A percentile compares a stretch with the other conserved stretches of the same genome.
These are phyloP conservation scores for Chaenogobius annularis DNA, from an alignment of 2,113 vertebrate genomes.

Conservation along the genomic window DNA sequence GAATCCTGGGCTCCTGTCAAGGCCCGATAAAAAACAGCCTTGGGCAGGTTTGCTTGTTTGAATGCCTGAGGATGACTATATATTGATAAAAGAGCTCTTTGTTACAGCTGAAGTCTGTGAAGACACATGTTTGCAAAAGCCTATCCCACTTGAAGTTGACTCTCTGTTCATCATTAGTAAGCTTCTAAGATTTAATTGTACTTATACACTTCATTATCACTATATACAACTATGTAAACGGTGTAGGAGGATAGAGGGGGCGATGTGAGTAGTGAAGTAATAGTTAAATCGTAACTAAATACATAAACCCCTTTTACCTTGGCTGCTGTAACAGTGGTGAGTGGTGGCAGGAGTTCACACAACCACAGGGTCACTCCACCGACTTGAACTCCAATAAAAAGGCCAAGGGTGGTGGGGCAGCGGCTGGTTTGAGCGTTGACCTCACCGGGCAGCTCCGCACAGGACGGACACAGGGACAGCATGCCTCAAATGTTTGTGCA, in stretches of 20 bases:
- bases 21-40: slow-evolving; percentile 67
- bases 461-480: slow-evolving; percentile 35
- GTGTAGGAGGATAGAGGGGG: not conserved
- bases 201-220: not conserved
- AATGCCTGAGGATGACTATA: slow-evolving; percentile 51
- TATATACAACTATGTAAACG: not conserved
- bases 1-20: slow-evolving; percentile 69
- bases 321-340: slow-evolving; percentile 23
- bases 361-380: slow-evolving; percentile 43
- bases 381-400: slow-evolving; percentile 55
- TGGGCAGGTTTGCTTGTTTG: slow-evolving; percentile 46
- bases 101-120: slow-evolving; percentile 36
- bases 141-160: not conserved
- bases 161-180: not conserved
- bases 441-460: slow-evolving; percentile 42
- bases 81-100: slow-evolving; percentile 37
- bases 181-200: not conserved
- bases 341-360: slow-evolving; percentile 30
- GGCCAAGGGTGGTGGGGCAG: slow-evolving; percentile 61
- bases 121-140: slow-evolving; percentile 30
- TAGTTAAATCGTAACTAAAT: not conserved
- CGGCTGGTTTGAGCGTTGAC: slow-evolving; percentile 71
- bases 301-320: not conserved
- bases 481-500: slow-evolving; percentile 65
- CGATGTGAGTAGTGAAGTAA: too few relatives aligned